A percentile compares a stretch with the other conserved stretches of the same genome.
Conservation (phyloP, 2,888 invertebrate genomes). For the Erannis defoliaria region DNA sequence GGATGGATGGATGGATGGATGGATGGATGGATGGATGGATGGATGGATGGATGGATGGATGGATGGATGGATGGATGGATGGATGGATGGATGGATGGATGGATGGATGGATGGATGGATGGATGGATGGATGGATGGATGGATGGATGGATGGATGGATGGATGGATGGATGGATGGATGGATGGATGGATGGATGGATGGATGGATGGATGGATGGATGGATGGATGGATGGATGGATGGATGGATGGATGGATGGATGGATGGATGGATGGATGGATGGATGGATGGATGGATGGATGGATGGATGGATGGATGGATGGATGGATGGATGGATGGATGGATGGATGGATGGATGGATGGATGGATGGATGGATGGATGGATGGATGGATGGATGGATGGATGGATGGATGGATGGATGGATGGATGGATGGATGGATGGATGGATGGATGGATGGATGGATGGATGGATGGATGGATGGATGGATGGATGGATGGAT, state of each 20-base stretch:
- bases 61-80: not conserved
- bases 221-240: not conserved
- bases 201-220: not conserved
- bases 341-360: not conserved
- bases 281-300: not conserved
- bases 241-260: not conserved
- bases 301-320: not conserved
- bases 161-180: not conserved
- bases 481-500: conserved; percentile 13
- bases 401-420: not conserved
- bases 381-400: not conserved
- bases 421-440: conserved; percentile 4
- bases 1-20: not conserved
- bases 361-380: not conserved
- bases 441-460: conserved; percentile 13
- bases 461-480: conserved; percentile 13
- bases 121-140: not conserved
- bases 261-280: not conserved
- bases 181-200: not conserved
- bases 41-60: not conserved
- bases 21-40: not conserved
- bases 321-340: not conserved
- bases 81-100: not conserved
- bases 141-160: not conserved
- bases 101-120: not conserved